Percentiles rank a stretch among this genome's conserved stretches.
These are phyloP conservation scores for Drosophila takahashii DNA, from an alignment of 1,140 invertebrate genomes.

Conservation along the genomic window DNA sequence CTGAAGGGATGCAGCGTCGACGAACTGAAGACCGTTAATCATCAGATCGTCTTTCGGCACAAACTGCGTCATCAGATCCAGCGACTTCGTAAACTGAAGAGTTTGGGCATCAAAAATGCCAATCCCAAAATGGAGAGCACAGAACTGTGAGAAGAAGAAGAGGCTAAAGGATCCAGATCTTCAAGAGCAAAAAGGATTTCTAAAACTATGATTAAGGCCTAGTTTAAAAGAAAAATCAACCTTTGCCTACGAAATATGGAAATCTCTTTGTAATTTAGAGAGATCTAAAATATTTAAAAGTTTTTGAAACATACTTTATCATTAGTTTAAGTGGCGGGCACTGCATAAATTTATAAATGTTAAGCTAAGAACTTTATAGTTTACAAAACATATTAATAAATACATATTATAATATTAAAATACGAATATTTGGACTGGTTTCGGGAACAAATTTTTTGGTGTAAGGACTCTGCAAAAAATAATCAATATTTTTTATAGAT, in stretches of 20 bases:
- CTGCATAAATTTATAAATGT: conserved; percentile 28
- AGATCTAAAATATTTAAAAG: neutral
- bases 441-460: no score
- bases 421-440: neutral
- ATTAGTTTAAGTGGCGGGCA: conserved; percentile 46
- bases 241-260: neutral
- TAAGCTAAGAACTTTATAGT: conserved; percentile 11
- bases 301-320: neutral
- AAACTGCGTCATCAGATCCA: conserved; percentile 66
- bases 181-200: neutral
- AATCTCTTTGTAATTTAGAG: neutral
- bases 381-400: neutral
- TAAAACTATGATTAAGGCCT: conserved; percentile 20
- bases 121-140: conserved; percentile 73
- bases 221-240: neutral
- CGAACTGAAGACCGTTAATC: conserved; percentile 67
- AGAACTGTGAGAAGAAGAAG: conserved; percentile 32
- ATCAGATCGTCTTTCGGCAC: conserved; percentile 71
- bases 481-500: no score
- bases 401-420: neutral
- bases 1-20: conserved; percentile 63
- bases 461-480: no score
- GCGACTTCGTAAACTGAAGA: conserved; percentile 58
- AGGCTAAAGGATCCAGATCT: neutral
- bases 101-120: conserved; percentile 66